Evolutionary conservation across 92 coral and sea anemone genomes (phyloP).

Genomic region (Plumapathes pennacea): DNA sequence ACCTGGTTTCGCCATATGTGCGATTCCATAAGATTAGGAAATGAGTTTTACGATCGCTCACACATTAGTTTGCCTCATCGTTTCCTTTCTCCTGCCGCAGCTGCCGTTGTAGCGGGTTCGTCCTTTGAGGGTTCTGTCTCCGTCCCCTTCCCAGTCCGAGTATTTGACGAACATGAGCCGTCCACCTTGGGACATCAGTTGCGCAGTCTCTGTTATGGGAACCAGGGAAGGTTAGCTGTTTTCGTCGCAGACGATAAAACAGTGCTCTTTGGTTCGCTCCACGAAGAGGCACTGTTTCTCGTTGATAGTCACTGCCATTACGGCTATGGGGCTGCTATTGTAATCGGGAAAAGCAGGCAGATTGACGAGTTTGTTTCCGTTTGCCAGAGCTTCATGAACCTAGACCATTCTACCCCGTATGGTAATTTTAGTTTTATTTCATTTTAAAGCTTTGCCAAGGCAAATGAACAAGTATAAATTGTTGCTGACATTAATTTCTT

Average conservation of each 20-base stretch:
- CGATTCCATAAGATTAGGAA: constrained; percentile 20
- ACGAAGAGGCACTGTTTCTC: constrained; percentile 7
- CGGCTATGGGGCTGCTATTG: constrained; percentile 26
- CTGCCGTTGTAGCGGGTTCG: constrained; percentile 9
- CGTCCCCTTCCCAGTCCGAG: constrained; percentile 20
- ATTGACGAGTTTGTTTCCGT: constrained; percentile 16
- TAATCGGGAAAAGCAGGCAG: constrained; percentile 9
- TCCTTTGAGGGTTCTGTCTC: constrained; percentile 10
- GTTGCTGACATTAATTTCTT: too few species aligned
- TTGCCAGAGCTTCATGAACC: constrained; percentile 34
- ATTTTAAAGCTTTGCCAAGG: constrained; percentile 1
- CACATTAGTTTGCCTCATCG: constrained; percentile 35
- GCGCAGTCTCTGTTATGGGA: constrained; percentile 2
- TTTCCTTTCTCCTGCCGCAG: constrained; percentile 29
- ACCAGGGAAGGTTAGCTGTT: constrained; percentile 1
- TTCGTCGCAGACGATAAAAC: constrained; percentile 29
- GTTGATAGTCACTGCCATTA: constrained; percentile 45
- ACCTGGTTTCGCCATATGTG: constrained; percentile 11
- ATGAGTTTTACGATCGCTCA: constrained; percentile 20
- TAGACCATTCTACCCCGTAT: constrained; percentile 14
- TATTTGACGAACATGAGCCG: constrained; percentile 19
- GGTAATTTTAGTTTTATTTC: constrained; percentile 13
- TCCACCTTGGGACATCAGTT: constrained; percentile 15
- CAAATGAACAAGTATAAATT: too few species aligned
- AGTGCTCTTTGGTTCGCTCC: constrained; percentile 20